These are phyloP conservation scores for Trichosurus vulpecula DNA, from an alignment of 2,797 vertebrate species.

Conservation along the genomic window DNA sequence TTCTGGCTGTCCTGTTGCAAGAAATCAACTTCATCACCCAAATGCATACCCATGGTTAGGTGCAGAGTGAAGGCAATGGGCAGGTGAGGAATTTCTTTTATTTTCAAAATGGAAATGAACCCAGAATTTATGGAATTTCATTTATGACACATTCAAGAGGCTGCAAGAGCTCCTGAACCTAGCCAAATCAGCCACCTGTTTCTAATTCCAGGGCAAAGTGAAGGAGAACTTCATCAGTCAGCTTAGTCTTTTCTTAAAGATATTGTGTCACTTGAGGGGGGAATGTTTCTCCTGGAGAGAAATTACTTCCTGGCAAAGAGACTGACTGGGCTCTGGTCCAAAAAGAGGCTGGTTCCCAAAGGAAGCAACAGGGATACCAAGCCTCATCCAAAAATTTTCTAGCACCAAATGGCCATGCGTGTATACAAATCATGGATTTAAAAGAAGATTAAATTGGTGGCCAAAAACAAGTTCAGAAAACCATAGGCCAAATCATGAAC, in stretches of 20 bases:
- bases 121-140: constrained; percentile 68
- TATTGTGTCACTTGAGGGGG: constrained; percentile 15
- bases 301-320: constrained; percentile 70
- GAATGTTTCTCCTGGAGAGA: constrained; percentile 55
- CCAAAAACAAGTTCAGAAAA: constrained; percentile 61
- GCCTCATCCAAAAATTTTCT: constrained; percentile 62
- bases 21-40: not conserved
- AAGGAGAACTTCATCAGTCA: not conserved
- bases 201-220: constrained; percentile 55
- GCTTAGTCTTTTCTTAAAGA: constrained; percentile 57
- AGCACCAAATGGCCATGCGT: constrained; percentile 49
- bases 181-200: constrained; percentile 72
- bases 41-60: not conserved
- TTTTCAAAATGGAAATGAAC: constrained; percentile 70
- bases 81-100: constrained; percentile 56
- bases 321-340: constrained; percentile 61
- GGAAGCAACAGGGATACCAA: constrained; percentile 61
- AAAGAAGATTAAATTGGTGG: constrained; percentile 23
- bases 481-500: constrained; percentile 19
- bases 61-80: not conserved
- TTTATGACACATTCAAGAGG: constrained; percentile 63
- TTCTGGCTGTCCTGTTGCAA: not conserved
- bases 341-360: constrained; percentile 54
- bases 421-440: constrained; percentile 63
- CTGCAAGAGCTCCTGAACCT: constrained; percentile 60